phyloP scores from a whole-genome alignment of 2,888 invertebrate genomes.

The Amblyjoppa fuscipennis region DNA sequence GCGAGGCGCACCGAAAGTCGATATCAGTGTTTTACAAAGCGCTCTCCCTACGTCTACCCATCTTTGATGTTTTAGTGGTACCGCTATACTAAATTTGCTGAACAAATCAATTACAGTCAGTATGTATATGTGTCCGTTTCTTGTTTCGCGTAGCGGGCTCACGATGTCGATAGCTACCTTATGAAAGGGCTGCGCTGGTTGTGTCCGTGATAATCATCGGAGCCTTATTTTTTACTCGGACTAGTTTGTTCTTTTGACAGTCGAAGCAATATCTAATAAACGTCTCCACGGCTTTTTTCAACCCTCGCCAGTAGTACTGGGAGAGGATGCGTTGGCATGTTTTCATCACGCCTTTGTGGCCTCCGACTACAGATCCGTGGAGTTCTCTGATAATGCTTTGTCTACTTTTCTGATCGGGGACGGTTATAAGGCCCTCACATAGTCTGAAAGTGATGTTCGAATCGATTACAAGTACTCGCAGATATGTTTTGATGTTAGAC shows the following conservation, averaged over 20 bases:
- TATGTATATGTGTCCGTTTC: conserved; percentile 48
- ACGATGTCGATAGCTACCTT: conserved; percentile 6
- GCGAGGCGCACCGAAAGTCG: background rate
- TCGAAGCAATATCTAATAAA: no score
- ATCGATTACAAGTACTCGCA: no score
- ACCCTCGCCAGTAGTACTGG: no score
- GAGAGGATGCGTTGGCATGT: no score
- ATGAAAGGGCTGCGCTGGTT: no score
- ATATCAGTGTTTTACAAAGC: background rate
- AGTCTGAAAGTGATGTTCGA: no score
- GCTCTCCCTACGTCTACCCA: background rate
- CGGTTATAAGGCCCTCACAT: no score
- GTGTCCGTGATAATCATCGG: no score
- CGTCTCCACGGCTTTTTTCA: no score
- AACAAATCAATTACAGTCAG: conserved; percentile 12
- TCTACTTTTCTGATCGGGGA: conserved; percentile 29
- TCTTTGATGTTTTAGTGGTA: background rate
- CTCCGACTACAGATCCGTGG: conserved; percentile 6
- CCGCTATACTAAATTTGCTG: background rate
- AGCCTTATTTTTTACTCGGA: no score
- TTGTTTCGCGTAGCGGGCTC: conserved; percentile 50
- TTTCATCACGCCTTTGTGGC: background rate
- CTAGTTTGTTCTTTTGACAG: no score
- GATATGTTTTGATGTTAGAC: no score
- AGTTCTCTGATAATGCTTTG: background rate